Conservation (phyloP, 2,113 vertebrate species). For the Orycteropus afer region DNA sequence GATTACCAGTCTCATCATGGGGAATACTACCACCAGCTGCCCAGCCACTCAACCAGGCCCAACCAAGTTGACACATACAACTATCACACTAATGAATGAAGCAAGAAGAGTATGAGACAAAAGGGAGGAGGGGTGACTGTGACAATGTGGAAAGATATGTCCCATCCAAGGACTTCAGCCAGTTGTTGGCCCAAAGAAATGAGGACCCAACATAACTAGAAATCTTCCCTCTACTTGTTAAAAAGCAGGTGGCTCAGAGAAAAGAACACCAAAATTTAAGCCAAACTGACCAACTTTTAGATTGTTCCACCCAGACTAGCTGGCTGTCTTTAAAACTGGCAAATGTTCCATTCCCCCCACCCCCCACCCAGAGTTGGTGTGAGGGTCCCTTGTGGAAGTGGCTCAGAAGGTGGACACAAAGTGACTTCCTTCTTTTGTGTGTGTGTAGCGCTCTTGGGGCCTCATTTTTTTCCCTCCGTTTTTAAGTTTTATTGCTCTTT, state of each 20-base stretch:
- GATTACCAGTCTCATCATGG: too few species aligned
- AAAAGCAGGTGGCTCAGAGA: background rate
- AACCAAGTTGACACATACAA: too few species aligned
- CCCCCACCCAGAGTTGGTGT: background rate
- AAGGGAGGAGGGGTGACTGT: too few species aligned
- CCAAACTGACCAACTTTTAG: background rate
- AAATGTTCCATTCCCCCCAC: background rate
- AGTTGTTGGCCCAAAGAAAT: too few species aligned
- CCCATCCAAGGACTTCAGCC: too few species aligned
- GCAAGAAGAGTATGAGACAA: too few species aligned
- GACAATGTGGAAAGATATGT: too few species aligned
- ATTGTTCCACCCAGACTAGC: background rate
- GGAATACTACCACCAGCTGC: too few species aligned
- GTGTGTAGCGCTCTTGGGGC: background rate
- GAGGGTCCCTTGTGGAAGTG: background rate
- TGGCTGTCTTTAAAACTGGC: background rate
- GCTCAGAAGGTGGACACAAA: background rate
- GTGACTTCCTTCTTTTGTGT: background rate
- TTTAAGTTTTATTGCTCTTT: background rate
- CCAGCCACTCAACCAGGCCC: too few species aligned
- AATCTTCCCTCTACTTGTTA: background rate
- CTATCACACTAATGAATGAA: too few species aligned
- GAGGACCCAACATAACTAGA: too few species aligned
- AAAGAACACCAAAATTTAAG: background rate
- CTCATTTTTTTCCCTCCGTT: background rate